Evolutionary conservation across 2,888 invertebrate species (phyloP).

Genomic region (Allygus modestus): DNA sequence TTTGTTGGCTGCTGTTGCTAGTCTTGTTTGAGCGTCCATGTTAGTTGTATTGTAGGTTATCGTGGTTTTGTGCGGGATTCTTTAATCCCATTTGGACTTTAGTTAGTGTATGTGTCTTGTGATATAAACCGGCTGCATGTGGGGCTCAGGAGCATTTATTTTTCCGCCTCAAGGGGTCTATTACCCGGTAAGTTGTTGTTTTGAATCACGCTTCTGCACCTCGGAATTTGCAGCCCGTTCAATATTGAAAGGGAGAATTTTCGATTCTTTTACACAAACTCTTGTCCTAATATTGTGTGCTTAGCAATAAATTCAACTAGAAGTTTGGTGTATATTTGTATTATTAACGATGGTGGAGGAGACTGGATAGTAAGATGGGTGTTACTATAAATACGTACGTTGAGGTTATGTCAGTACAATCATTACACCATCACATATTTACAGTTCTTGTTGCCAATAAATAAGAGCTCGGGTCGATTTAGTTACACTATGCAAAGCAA

Average conservation of each 20-base stretch:
- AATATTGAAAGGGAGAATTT: neutral
- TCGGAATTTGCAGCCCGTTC: neutral
- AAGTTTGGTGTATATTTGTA: neutral
- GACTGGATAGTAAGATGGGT: neutral
- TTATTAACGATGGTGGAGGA: neutral
- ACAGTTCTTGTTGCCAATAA: too few species aligned
- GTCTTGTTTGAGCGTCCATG: slow-evolving; percentile 39
- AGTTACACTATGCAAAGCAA: too few species aligned
- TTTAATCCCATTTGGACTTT: slow-evolving; percentile 46
- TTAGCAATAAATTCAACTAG: neutral
- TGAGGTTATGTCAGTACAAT: slow-evolving; percentile 25
- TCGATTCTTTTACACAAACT: neutral
- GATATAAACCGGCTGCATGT: slow-evolving; percentile 84
- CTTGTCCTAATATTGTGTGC: neutral
- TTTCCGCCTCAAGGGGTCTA: slow-evolving; percentile 98
- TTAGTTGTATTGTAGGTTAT: slow-evolving; percentile 58
- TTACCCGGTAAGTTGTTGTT: slow-evolving; percentile 92
- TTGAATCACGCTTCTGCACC: neutral
- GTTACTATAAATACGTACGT: slow-evolving; percentile 17
- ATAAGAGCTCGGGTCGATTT: too few species aligned
- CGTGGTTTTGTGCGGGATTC: slow-evolving; percentile 44
- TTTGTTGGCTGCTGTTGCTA: slow-evolving; percentile 27
- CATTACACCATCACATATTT: neutral
- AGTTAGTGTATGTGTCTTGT: slow-evolving; percentile 58
- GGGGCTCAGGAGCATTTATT: slow-evolving; percentile 97